phyloP scores from a whole-genome alignment of 23 tunicate genomes.

The Ascidia mentula region DNA sequence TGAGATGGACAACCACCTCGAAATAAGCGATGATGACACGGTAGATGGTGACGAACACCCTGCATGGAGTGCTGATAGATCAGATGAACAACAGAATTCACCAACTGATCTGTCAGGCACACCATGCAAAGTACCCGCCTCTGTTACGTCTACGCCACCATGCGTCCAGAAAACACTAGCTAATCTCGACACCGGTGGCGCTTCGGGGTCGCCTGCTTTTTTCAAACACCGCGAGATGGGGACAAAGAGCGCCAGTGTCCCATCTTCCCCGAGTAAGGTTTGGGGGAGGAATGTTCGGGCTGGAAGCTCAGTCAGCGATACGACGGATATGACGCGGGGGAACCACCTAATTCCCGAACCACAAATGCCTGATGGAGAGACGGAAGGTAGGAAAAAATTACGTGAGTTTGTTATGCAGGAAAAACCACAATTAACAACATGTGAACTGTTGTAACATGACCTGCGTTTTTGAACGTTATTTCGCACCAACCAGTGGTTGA shows the following conservation, averaged over 20 bases:
- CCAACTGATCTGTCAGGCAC: slow-evolving; percentile 91
- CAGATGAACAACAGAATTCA: slow-evolving; percentile 31
- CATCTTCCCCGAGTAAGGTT: not conserved
- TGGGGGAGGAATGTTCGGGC: not conserved
- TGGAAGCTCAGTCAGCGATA: not conserved
- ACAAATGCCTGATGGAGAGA: too few relatives aligned
- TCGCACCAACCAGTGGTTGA: too few relatives aligned
- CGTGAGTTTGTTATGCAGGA: too few relatives aligned
- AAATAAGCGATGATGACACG: slow-evolving; percentile 49
- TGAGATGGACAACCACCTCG: slow-evolving; percentile 18
- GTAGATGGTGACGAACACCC: slow-evolving; percentile 35
- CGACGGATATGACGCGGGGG: not conserved
- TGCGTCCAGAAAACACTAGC: not conserved
- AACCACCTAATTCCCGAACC: too few relatives aligned
- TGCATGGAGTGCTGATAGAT: slow-evolving; percentile 93
- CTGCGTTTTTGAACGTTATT: too few relatives aligned
- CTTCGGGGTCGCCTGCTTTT: not conserved
- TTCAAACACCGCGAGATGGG: not conserved
- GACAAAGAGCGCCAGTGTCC: not conserved
- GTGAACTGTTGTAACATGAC: too few relatives aligned
- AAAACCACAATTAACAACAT: too few relatives aligned
- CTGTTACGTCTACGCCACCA: not conserved
- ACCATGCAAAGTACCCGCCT: slow-evolving; percentile 53
- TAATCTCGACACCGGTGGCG: not conserved
- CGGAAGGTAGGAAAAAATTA: too few relatives aligned